Base-by-base conservation (phyloP, 2,888 invertebrate species). In the Dryobota labecula region DNA sequence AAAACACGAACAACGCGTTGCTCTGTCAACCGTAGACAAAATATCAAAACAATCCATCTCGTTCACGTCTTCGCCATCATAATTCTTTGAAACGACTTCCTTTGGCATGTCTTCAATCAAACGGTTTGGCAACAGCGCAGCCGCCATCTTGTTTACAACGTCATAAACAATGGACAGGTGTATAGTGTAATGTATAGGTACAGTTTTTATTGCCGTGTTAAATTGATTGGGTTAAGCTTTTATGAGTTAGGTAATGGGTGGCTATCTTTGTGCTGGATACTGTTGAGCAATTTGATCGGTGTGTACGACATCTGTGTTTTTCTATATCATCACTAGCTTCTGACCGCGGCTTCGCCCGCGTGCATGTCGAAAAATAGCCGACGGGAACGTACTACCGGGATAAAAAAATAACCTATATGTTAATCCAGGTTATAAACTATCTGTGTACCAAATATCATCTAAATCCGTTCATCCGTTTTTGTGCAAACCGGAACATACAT, bases 21-120 rank as follows among this genome's bases (percentile, higher is more conserved):
- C 41, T 41, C 41, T 45, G n/a, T 57, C 33, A 6, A 45, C 24
- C 45, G 38, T 27, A 53, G 36, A 58, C 45, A 57, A 47, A 68
- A 47, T 56, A 56, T 58, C 49, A 33, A 60, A 77, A 81, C 69
- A 61, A 76, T 69, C n/a, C 30, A 41, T 74, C 66, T 36, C 24
- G 47, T 47, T 18, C 24, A 54, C 45, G 45, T 70, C 78, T 65
- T 61, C 64, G n/a, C 53, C 11, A n/a, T 54, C 64, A 77, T 78
- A 78, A 83, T 45, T 79, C 57, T 73, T 69, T 51, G 49, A 24
- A 73, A 73, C 62, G 54, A 58, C 65, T 83, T 73, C 68, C 62
- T 27, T 54, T 79, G 80, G 83, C 66, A 66, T 45, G 80, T 79
- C 66, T 79, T 83, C 80, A 79, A 73, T 73, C 69, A 70, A 72